Percentiles rank a stretch among this genome's conserved stretches.
Conservation (phyloP, 2,113 vertebrate genomes). For the human region GRCh38 chr1:35661001-35661500, state of each 20-base stretch:
- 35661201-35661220: too few species aligned
- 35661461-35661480: not conserved
- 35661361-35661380: not conserved
- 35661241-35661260: not conserved
- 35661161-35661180: constrained; percentile 58
- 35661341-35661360: not conserved
- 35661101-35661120: not conserved
- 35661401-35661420: not conserved
- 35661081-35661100: accelerated
- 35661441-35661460: not conserved
- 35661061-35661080: constrained; percentile 29
- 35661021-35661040: not conserved
- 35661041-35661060: not conserved
- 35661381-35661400: not conserved
- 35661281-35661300: not conserved
- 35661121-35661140: not conserved
- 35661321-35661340: not conserved
- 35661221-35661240: not conserved
- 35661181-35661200: not conserved
- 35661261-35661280: not conserved
- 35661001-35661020: not conserved
- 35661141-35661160: not conserved
- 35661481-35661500: not conserved
- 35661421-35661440: not conserved
- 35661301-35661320: not conserved